Evolutionary conservation across 2,113 vertebrate species (phyloP), one percentile per base, ranked within the genome.

Genomic region (Notothenia rossii): DNA sequence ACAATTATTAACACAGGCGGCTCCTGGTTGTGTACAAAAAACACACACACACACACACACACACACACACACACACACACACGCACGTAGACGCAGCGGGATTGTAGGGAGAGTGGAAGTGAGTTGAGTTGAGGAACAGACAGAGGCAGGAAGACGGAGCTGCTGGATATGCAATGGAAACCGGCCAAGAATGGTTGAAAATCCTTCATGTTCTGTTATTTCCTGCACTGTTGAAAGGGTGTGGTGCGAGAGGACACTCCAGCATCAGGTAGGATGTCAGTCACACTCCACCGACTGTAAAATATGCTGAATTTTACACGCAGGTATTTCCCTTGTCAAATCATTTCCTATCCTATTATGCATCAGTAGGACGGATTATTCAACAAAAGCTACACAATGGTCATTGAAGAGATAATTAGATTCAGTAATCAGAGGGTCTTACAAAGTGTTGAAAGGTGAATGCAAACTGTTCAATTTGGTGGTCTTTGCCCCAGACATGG

Each of bases 401-500:
- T 17, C 49, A 61, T 9, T n/a, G 10, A 70, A 9, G 12, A 22
- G 50, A 59, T 12, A 0, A 8, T 8, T 13, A 36, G 25, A 56
- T 6, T 72, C 18, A 25, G 15, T 29, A 29, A 59, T 69, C 1
- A 15, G 25, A 49, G 10, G 7, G 43, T 71, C 49, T 67, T n/a
- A 4, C 7, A 61, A 40, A 60, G 33, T 7, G 6, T 51, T 13
- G 18, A 60, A 29, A 62, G 45, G 64, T 61, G 43, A 10, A 66
- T 14, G 48, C 75, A 68, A 22, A 51, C 33, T 15, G 43, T 56
- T 25, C 49, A 67, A 45, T 77, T 13, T 45, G 15, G 58, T 45
- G 72, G 33, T 72, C 49, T 22, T 3, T 87, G 86, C 80, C 78
- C 79, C 88, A 91, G 86, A 94, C 94, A 91, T 88, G 85, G 88